These are phyloP conservation scores for Argyra leucocephala DNA, from an alignment of 2,888 invertebrate species.

Conservation along the genomic window DNA sequence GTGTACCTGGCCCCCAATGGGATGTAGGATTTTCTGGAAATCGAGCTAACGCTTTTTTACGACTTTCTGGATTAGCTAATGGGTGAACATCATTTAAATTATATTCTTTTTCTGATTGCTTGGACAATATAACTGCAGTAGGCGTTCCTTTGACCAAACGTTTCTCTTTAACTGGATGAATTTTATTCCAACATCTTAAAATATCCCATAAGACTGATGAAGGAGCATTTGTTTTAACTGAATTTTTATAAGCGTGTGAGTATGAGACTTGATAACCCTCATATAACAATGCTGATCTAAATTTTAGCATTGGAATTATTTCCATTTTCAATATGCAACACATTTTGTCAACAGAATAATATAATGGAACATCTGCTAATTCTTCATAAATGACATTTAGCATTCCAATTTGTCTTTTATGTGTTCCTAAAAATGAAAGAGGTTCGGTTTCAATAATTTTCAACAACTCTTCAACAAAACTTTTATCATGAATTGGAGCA, in stretches of 20 bases:
- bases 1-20: constrained; percentile 85
- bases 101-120: constrained; percentile 44
- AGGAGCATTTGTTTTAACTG: constrained; percentile 90
- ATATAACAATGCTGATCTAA: constrained; percentile 80
- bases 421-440: constrained; percentile 52
- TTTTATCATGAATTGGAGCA: constrained; percentile 68
- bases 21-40: constrained; percentile 81
- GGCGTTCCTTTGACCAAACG: constrained; percentile 45
- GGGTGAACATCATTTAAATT: constrained; percentile 44
- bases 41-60: constrained; percentile 60
- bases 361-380: constrained; percentile 72
- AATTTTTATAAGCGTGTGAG: constrained; percentile 79
- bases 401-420: constrained; percentile 68
- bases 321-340: constrained; percentile 62
- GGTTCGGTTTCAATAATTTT: constrained; percentile 43
- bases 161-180: constrained; percentile 56
- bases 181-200: constrained; percentile 67
- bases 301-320: constrained; percentile 57
- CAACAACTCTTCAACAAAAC: constrained; percentile 65
- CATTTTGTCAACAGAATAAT: constrained; percentile 72
- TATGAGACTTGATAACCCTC: constrained; percentile 84
- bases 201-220: constrained; percentile 82
- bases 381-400: constrained; percentile 76
- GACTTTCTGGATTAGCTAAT: constrained; percentile 72
- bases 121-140: constrained; percentile 47